These are phyloP conservation scores for Coenonympha arcania DNA, from an alignment of 2,888 invertebrate species.

Conservation along the genomic window DNA sequence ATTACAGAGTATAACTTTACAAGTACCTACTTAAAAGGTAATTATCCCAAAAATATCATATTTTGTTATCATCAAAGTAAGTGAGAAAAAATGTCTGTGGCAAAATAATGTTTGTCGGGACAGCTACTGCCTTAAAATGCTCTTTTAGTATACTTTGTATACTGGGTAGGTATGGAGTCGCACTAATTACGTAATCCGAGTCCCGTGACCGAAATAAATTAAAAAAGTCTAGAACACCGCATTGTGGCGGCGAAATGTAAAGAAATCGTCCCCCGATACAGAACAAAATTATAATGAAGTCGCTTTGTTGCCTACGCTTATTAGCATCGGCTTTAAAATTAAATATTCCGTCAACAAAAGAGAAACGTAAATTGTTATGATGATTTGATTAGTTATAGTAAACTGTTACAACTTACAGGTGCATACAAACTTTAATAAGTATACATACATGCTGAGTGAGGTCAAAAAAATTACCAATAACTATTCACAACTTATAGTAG, in stretches of 20 bases:
- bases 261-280: slow-evolving; percentile 27
- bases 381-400: neutral
- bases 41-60: too few relatives aligned
- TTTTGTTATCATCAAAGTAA: too few relatives aligned
- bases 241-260: slow-evolving; percentile 54
- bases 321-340: neutral
- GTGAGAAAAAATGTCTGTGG: too few relatives aligned
- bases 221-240: slow-evolving; percentile 51
- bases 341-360: neutral
- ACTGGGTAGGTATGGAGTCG: slow-evolving; percentile 55
- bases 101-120: too few relatives aligned
- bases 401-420: neutral
- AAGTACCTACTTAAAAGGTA: too few relatives aligned
- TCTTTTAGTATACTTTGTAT: too few relatives aligned
- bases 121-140: too few relatives aligned
- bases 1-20: too few relatives aligned
- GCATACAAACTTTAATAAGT: too few relatives aligned
- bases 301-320: neutral
- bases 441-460: too few relatives aligned
- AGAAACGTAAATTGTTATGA: neutral
- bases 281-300: slow-evolving; percentile 4
- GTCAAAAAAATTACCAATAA: too few relatives aligned
- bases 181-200: slow-evolving; percentile 69
- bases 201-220: slow-evolving; percentile 59
- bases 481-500: too few relatives aligned